Evolutionary conservation across 2,888 invertebrate genomes (phyloP).

Genomic region (Andrena bicolor): DNA sequence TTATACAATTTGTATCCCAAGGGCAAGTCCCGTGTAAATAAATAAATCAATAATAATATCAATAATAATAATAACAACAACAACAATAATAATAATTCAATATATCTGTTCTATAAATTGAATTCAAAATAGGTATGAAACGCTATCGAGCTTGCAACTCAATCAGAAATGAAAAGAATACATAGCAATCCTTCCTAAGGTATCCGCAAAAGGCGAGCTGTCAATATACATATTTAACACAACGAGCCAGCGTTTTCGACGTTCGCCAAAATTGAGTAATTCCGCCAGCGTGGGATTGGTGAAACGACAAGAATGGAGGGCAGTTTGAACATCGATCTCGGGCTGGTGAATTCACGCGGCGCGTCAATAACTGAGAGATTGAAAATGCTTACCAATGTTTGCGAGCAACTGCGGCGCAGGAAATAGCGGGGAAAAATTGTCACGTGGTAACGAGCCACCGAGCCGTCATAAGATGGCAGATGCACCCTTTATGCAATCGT

Average conservation of each 20-base stretch:
- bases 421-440: constrained; percentile 16
- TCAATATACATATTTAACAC: constrained; percentile 43
- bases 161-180: not conserved
- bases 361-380: constrained; percentile 9
- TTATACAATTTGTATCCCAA: too few species aligned
- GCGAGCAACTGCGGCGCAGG: constrained; percentile 8
- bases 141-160: not conserved
- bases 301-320: not conserved
- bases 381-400: constrained; percentile 21
- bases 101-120: too few species aligned
- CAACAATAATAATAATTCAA: too few species aligned
- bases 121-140: not conserved
- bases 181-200: not conserved
- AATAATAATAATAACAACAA: too few species aligned
- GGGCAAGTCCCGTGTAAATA: too few species aligned
- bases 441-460: constrained; percentile 12
- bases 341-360: not conserved
- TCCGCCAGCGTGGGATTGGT: not conserved
- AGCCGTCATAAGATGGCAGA: constrained; percentile 5
- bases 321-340: constrained; percentile 25
- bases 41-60: too few species aligned
- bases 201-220: constrained; percentile 28
- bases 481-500: constrained; percentile 2
- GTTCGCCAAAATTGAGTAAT: constrained; percentile 22
- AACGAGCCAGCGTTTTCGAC: constrained; percentile 25